These are phyloP conservation scores for Pithys albifrons DNA, from an alignment of 2,113 vertebrate genomes.

Conservation along the genomic window DNA sequence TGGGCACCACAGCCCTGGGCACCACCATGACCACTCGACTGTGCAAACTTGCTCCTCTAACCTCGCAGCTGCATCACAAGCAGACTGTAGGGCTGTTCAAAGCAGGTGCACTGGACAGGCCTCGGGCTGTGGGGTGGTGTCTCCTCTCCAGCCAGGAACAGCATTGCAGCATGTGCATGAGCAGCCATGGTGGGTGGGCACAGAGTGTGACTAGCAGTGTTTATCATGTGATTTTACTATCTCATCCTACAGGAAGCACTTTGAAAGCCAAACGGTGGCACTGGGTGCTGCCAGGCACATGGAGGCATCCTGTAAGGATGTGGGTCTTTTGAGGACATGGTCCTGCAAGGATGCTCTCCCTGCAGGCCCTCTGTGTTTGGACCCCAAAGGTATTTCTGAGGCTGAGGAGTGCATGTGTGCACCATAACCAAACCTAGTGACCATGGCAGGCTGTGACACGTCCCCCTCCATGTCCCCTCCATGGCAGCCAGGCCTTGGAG, in stretches of 20 bases:
- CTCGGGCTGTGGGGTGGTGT: background rate
- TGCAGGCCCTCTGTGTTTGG: rapidly evolving
- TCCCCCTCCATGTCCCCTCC: too few relatives aligned
- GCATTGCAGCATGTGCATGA: background rate
- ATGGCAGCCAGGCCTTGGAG: background rate
- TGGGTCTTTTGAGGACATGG: background rate
- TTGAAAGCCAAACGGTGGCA: background rate
- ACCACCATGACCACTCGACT: rapidly evolving
- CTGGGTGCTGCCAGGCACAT: rapidly evolving
- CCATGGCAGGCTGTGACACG: rapidly evolving
- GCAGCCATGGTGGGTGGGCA: rapidly evolving
- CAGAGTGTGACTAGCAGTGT: background rate
- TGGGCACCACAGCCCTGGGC: background rate
- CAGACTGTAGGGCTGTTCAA: background rate
- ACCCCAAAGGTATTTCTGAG: rapidly evolving
- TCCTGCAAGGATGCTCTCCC: background rate
- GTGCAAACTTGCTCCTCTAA: background rate
- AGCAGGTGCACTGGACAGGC: rapidly evolving
- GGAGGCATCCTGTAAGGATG: background rate
- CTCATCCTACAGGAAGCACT: background rate
- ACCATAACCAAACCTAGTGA: background rate
- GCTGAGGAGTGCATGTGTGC: background rate
- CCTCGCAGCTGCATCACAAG: rapidly evolving
- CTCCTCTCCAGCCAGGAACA: rapidly evolving
- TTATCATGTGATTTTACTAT: background rate